Base-by-base conservation (phyloP, 2,888 invertebrate species). In the Papilio elwesi region DNA sequence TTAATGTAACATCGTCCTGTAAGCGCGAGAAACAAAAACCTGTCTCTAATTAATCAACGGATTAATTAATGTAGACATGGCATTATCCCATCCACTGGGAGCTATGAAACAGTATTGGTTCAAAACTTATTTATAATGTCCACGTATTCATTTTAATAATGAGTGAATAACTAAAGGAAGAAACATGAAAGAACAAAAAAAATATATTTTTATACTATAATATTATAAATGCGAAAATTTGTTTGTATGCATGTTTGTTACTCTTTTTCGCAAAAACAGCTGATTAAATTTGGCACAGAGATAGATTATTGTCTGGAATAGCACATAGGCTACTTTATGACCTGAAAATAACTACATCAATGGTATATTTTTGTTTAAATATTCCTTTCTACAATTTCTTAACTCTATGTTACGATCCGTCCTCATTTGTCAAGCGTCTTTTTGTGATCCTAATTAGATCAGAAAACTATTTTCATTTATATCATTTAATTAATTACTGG, bases 11-110 rank as follows among this genome's bases (percentile, higher is more conserved):
- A 55, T 55, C 26, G 55, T 12, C 4, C 12, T 26, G 11, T 16
- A 26, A 6, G 7, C 55, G 26, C 49, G 26, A 26, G 26, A 6
- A 55, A 52, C 52, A 62, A 62, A 62, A 62, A 62, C 59, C 43
- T 62, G 59, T 62, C 43, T 62, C 59, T 62, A 62, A 62, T 62
- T 62, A 62, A 62, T 62, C 59, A 62, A 62, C 43, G 15, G 59
- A 62, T 62, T 62, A 62, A 62, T 62, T 62, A 62, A 62, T 43
- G 43, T 43, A 62, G 59, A 62, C 59, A 43, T 43, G 59, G 15
- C 59, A 62, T 62, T 62, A 43, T 62, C 43, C 43, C 43, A 11
- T 38, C 59, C 43, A 43, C 43, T 1, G 15, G 6, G 59, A 43
- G 43, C 43, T 62, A 38, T 43, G 59, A 62, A 43, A 43, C 15